phyloP scores from a whole-genome alignment of 2,113 vertebrate genomes.

The Tor tambroides region DNA sequence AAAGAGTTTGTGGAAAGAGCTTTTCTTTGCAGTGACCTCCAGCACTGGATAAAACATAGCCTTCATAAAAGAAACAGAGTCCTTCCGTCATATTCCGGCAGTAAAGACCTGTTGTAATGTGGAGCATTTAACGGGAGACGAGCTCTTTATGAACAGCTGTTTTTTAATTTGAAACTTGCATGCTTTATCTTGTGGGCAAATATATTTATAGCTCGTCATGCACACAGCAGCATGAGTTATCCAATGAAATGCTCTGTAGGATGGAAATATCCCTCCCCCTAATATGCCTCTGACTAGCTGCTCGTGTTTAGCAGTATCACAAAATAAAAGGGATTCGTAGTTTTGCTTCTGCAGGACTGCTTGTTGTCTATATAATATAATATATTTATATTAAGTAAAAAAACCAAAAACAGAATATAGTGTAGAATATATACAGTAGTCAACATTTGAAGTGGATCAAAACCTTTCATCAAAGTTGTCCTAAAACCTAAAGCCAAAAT shows the following conservation, averaged over 20 bases:
- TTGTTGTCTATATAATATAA: neutral
- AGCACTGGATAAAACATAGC: neutral
- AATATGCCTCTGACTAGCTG: neutral
- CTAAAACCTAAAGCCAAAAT: no score
- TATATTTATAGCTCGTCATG: neutral
- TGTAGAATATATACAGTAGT: no score
- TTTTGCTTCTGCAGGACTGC: neutral
- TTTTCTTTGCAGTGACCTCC: conserved; percentile 9
- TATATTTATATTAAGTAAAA: no score
- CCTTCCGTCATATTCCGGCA: neutral
- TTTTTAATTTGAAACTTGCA: neutral
- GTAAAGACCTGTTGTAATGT: neutral
- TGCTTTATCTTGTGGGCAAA: neutral
- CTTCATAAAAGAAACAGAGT: neutral
- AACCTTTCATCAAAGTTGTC: no score
- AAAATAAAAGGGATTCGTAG: neutral
- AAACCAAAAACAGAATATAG: no score
- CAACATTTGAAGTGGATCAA: no score
- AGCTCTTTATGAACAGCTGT: neutral
- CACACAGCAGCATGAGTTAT: neutral
- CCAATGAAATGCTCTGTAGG: neutral
- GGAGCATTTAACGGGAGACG: neutral
- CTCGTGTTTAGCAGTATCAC: neutral
- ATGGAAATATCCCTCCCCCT: neutral
- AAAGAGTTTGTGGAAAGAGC: neutral